Conservation (phyloP, 2,888 invertebrate species). For the Mylabris sibirica region DNA sequence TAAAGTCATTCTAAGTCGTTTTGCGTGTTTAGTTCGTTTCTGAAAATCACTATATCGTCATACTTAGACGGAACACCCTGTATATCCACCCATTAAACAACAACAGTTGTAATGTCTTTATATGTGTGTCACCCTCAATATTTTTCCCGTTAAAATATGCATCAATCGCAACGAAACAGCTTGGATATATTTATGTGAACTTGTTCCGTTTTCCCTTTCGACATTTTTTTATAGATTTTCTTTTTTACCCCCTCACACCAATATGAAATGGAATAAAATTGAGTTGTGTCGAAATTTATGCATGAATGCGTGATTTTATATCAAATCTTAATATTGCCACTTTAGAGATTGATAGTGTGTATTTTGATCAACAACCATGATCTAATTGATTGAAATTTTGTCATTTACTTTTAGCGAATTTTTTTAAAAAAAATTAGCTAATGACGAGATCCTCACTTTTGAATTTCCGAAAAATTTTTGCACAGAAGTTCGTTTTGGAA, state of each 20-base stretch:
- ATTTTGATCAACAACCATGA: neutral
- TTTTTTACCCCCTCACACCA: neutral
- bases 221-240: neutral
- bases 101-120: no score
- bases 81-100: no score
- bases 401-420: no score
- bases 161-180: neutral
- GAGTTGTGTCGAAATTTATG: constrained; percentile 2
- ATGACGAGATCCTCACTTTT: no score
- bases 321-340: neutral
- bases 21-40: no score
- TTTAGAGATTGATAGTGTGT: neutral
- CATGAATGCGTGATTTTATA: neutral
- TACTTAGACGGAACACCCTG: no score
- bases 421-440: no score
- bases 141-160: neutral
- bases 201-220: neutral
- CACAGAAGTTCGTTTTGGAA: no score
- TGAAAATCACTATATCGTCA: no score
- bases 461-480: no score
- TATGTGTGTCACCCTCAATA: neutral
- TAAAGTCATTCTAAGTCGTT: no score
- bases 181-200: neutral
- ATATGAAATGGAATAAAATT: neutral
- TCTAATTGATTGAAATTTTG: no score